phyloP scores from a whole-genome alignment of 2,888 invertebrate species.

The Melanargia galathea region DNA sequence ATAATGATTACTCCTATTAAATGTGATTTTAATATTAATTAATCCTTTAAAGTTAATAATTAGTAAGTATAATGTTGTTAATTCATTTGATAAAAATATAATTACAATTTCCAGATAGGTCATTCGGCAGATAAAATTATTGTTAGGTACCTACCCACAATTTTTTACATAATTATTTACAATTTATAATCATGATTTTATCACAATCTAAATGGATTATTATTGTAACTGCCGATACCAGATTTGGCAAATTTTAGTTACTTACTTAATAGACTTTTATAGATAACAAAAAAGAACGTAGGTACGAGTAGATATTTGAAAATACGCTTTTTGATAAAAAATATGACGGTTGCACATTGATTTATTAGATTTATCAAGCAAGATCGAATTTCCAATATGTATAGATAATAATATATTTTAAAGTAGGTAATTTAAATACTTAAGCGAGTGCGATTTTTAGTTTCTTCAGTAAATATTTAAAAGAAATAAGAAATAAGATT shows the following conservation, averaged over 20 bases:
- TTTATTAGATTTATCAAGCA: not conserved
- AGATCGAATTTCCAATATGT: too few species aligned
- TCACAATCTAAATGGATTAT: constrained; percentile 4
- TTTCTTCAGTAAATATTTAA: too few species aligned
- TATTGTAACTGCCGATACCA: not conserved
- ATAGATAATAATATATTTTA: too few species aligned
- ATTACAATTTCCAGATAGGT: not conserved
- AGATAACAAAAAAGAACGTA: not conserved
- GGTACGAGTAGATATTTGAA: not conserved
- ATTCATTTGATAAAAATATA: not conserved
- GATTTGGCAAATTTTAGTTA: not conserved
- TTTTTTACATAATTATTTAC: constrained; percentile 5
- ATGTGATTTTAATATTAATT: not conserved
- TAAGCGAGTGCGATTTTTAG: too few species aligned
- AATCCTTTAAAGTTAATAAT: too few species aligned
- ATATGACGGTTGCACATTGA: not conserved
- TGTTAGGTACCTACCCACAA: not conserved
- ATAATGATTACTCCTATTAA: not conserved
- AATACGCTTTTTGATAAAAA: not conserved
- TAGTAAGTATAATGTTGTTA: too few species aligned
- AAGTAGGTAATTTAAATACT: too few species aligned
- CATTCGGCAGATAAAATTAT: not conserved
- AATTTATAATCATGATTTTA: not conserved
- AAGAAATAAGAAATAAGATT: too few species aligned
- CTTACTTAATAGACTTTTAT: not conserved